Evolutionary conservation across 2,888 invertebrate species (phyloP), one percentile per base, ranked within the genome.

Genomic region (Clepsis dumicolana): DNA sequence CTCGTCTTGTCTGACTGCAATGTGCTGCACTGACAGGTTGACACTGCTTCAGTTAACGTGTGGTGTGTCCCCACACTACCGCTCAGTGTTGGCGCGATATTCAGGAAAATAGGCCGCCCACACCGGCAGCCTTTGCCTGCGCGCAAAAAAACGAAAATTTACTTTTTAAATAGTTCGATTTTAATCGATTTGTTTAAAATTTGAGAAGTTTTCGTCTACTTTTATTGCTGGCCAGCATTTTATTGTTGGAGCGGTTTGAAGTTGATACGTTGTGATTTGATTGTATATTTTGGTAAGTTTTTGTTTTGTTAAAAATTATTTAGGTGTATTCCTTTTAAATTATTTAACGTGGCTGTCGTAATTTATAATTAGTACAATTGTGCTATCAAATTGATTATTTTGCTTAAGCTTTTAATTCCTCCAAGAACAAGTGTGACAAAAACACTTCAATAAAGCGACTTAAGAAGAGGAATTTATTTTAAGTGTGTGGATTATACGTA

Each of bases 81-180:
- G 74, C 78, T 68, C 91, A 90, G 91, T 91, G 77, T 74, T 71
- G 75, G 77, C 79, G 80, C 78, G 85, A 74, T 79, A 76, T 80
- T 88, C 86, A 84, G 81, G 81, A 87, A 88, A 84, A 90, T 87
- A 91, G 88, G 91, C 87, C 88, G 91, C 76, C 72, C 41, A 65
- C 62, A 65, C 62, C 76, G 75, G 68, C 71, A 73, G 79, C 76
- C 81, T 75, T 78, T 81, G 83, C 84, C 82, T 80, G 83, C 79
- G 77, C 77, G 81, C 77, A 78, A 79, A 85, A 82, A 79, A 75
- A 75, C 81, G 80, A 81, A 85, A 83, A 74, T 84, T 76, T 78
- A 81, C 77, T 75, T 65, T 77, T 72, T 68, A 35, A 50, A 74
- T 76, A 77, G 74, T 76, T 78, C 73, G 75, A 74, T 63, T 63